Percentiles rank a stretch among this genome's conserved stretches.
Evolutionary conservation across 2,797 vertebrate species (phyloP).

Genomic region (Phoeniculus purpureus): DNA sequence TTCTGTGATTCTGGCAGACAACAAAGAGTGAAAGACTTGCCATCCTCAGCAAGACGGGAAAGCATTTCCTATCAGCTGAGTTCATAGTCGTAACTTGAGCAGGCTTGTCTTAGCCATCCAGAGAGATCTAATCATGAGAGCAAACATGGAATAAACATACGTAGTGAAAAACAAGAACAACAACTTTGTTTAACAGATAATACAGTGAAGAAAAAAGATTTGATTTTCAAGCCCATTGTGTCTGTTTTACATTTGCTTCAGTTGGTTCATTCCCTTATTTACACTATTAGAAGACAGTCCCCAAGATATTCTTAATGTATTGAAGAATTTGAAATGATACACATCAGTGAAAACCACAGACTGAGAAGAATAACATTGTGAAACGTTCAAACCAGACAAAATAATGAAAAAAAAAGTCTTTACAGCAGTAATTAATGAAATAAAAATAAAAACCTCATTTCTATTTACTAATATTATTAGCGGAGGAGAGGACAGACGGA

Average conservation of each 20-base stretch:
- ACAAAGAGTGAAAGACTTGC: background rate
- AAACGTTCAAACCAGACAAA: background rate
- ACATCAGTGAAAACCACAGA: slow-evolving; percentile 7
- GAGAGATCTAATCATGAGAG: slow-evolving; percentile 36
- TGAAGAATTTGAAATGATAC: slow-evolving; percentile 33
- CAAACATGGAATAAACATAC: slow-evolving; percentile 21
- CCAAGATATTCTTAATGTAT: slow-evolving; percentile 30
- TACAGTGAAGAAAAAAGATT: slow-evolving; percentile 10
- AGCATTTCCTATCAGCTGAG: background rate
- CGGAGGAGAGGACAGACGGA: background rate
- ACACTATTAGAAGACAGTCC: slow-evolving; percentile 22
- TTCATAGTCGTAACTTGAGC: background rate
- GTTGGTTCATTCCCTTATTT: slow-evolving; percentile 36
- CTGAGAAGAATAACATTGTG: background rate
- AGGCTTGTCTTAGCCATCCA: slow-evolving; percentile 1
- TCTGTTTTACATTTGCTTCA: slow-evolving; percentile 55
- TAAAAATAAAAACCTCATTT: background rate
- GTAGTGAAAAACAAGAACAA: slow-evolving; percentile 29
- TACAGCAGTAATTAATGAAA: background rate
- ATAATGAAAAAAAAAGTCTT: background rate
- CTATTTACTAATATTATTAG: background rate
- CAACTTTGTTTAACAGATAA: slow-evolving; percentile 32
- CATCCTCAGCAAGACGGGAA: background rate
- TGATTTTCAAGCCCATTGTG: slow-evolving; percentile 38
- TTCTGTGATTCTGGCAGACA: background rate